Conservation (phyloP, 2,888 invertebrate genomes). For the Epinotia demarniana region DNA sequence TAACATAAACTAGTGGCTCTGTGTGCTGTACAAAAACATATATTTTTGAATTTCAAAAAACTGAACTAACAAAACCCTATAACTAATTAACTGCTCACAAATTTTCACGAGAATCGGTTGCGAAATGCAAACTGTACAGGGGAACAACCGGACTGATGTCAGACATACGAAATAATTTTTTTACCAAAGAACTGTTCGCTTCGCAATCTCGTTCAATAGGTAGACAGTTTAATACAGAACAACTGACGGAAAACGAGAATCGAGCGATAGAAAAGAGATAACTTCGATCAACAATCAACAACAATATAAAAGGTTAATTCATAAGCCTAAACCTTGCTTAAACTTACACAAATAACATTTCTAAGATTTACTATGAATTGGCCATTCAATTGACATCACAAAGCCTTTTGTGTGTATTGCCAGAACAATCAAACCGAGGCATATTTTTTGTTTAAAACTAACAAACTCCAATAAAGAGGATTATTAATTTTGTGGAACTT, state of each 20-base stretch:
- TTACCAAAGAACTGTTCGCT: too few relatives aligned
- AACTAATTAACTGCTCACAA: too few relatives aligned
- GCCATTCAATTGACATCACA: neutral
- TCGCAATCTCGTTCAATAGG: too few relatives aligned
- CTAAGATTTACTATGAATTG: neutral
- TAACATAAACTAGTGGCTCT: too few relatives aligned
- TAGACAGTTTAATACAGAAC: too few relatives aligned
- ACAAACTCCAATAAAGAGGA: conserved; percentile 10
- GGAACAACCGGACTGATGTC: too few relatives aligned
- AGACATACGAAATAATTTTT: too few relatives aligned
- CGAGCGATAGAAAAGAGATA: neutral
- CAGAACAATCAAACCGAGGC: conserved; percentile 7
- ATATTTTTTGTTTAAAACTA: conserved; percentile 16
- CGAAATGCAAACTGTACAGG: too few relatives aligned
- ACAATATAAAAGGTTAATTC: neutral
- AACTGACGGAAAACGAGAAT: neutral
- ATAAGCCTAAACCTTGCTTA: neutral
- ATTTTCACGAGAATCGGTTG: too few relatives aligned
- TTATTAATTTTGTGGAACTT: conserved; percentile 28
- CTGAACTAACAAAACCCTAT: too few relatives aligned
- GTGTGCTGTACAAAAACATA: too few relatives aligned
- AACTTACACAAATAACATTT: neutral
- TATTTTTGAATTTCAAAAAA: too few relatives aligned
- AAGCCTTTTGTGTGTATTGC: conserved; percentile 17
- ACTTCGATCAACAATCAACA: neutral